Base-by-base conservation (phyloP, 2,113 vertebrate genomes). In the Melanocharis versteri region DNA sequence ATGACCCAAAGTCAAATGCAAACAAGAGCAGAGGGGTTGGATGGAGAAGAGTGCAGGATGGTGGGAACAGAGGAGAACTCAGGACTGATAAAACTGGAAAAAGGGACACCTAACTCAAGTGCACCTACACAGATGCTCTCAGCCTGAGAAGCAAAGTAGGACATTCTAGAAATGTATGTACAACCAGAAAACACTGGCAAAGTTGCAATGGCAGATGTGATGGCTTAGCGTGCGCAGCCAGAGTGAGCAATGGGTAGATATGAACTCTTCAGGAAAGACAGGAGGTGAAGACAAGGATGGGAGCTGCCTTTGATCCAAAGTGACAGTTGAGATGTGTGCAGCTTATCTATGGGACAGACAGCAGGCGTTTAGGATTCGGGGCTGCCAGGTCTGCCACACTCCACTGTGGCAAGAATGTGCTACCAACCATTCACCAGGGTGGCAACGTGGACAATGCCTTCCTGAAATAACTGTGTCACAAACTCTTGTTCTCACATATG, bases 401-500 rank as follows among this genome's bases (percentile, higher is more conserved):
- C 13, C 13, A 45, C 18, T 54, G 18, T 47, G 19, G 23, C 30
- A 87, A 24, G 22, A 70, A 5, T 8, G 2, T 37, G 28, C 11
- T 54, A 30, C 22, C 0, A 3, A 40, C 13, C 15, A 13, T 35
- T 37, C 23, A 16, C 28, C 10, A 26, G 28, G 6, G 8, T 33
- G 12, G 5, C 54, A 71, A 35, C 24, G 15, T 22, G 12, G 23
- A 44, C 15, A 31, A 17, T 1, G 1, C 4, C 11, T 85, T 58
- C 47, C 33, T 56, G 9, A 82, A 78, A 40, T 45, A 28, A 81
- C 3, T 47, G 8, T 26, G 22, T 37, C 50, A 30, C 31, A 73
- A 86, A 37, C 7, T 2, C 15, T 57, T 3, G 0, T 42, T 83
- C 11, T 79, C 15, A 23, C 16, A 4, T 1, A 7, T 11, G 3